Conservation (phyloP, 2,113 vertebrate genomes). For the Ia io region DNA sequence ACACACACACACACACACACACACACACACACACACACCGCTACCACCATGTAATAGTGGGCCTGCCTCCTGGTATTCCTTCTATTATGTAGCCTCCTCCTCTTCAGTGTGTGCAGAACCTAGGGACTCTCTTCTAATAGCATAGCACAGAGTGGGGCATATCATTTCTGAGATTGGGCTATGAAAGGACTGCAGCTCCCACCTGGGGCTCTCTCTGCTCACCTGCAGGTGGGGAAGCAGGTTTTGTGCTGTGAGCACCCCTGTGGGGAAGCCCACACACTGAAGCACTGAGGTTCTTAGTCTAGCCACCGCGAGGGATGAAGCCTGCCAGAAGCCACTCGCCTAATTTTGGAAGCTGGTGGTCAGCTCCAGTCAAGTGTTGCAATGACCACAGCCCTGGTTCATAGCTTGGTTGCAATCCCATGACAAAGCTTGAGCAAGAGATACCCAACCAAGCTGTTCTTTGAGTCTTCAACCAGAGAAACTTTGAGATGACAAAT, state of each 20-base stretch:
- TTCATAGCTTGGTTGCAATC: neutral
- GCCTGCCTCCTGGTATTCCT: neutral
- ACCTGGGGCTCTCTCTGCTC: neutral
- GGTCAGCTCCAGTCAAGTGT: neutral
- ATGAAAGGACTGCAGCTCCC: neutral
- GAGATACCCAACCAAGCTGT: neutral
- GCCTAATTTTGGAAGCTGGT: neutral
- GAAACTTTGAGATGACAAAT: neutral
- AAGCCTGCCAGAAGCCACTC: neutral
- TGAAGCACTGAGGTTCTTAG: neutral
- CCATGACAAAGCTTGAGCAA: neutral
- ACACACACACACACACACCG: neutral
- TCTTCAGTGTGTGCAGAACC: neutral
- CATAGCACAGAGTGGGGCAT: neutral
- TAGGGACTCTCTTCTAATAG: neutral
- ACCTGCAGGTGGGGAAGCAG: neutral
- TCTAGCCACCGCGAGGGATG: neutral
- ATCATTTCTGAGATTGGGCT: neutral
- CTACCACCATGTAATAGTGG: neutral
- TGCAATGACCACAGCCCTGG: neutral
- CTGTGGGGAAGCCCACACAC: neutral
- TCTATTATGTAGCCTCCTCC: neutral
- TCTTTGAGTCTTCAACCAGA: neutral
- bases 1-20: too few species aligned
- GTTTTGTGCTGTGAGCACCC: neutral